Evolutionary conservation across 1,140 invertebrate genomes (phyloP).

Genomic region (Panulirus ornatus): DNA sequence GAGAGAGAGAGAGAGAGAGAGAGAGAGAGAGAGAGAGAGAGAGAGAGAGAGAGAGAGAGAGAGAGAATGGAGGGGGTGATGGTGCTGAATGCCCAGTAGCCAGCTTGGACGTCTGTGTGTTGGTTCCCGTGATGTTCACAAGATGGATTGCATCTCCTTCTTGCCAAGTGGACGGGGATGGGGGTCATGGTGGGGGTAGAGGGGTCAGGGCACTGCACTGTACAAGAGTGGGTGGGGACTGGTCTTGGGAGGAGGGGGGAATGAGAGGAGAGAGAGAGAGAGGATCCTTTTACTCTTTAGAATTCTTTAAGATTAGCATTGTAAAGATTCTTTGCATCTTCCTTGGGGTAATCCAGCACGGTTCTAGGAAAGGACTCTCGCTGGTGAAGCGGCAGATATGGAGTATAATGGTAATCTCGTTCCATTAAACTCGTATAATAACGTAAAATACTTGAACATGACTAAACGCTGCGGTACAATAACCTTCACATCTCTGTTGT

Average conservation of each 20-base stretch:
- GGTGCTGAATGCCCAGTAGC: conserved; percentile 67
- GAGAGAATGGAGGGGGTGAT: background rate
- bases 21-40: background rate
- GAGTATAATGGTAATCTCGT: too few relatives aligned
- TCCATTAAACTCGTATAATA: background rate
- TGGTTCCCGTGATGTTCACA: conserved; percentile 64
- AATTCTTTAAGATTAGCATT: conserved; percentile 37
- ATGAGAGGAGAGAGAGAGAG: background rate
- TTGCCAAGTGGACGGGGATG: conserved; percentile 38
- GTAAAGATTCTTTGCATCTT: background rate
- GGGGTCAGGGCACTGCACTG: conserved; percentile 7
- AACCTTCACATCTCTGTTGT: conserved; percentile 33
- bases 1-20: background rate
- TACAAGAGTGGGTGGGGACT: too few relatives aligned
- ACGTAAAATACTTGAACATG: background rate
- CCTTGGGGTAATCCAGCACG: background rate
- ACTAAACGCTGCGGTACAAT: background rate
- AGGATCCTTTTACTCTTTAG: conserved; percentile 37
- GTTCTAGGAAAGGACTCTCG: too few relatives aligned
- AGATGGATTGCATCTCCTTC: conserved; percentile 67
- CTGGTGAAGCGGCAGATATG: too few relatives aligned
- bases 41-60: background rate
- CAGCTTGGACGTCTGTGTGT: conserved; percentile 41
- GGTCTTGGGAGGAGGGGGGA: background rate
- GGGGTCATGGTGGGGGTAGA: background rate